Evolutionary conservation across 1,140 invertebrate genomes (phyloP).

Genomic region (Eupristina koningsbergeri): DNA sequence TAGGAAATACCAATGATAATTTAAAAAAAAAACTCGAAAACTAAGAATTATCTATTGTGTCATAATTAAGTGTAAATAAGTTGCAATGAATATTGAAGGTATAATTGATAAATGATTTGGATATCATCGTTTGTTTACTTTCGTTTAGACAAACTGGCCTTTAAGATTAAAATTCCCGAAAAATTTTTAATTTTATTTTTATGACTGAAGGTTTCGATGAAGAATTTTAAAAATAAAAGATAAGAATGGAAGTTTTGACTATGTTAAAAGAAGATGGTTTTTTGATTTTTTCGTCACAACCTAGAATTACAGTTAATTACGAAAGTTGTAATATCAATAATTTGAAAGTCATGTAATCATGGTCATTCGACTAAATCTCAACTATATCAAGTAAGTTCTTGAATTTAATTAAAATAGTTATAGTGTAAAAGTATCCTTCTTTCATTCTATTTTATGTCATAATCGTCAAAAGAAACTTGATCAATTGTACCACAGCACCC

Average conservation of each 20-base stretch:
- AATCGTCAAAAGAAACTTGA: constrained; percentile 48
- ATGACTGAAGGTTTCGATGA: not conserved
- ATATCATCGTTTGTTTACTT: constrained; percentile 39
- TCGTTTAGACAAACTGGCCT: not conserved
- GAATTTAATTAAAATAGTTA: constrained; percentile 70
- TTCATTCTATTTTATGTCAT: constrained; percentile 14
- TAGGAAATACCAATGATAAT: not conserved
- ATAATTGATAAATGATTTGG: constrained; percentile 53
- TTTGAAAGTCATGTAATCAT: constrained; percentile 3
- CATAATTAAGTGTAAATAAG: constrained; percentile 70
- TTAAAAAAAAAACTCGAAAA: constrained; percentile 53
- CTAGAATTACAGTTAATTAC: not conserved
- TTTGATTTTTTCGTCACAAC: constrained; percentile 1
- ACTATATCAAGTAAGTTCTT: constrained; percentile 64
- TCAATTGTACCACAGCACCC: constrained; percentile 60
- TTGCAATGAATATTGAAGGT: constrained; percentile 61
- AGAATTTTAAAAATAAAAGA: not conserved
- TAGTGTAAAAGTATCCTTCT: constrained; percentile 62
- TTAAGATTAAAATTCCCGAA: not conserved
- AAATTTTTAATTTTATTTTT: not conserved
- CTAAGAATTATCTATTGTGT: constrained; percentile 66
- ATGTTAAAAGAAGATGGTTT: not conserved
- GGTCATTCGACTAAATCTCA: constrained; percentile 11
- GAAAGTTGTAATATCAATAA: not conserved
- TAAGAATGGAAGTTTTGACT: not conserved